A percentile compares a stretch with the other conserved stretches of the same genome.
Conservation (phyloP, 2,888 invertebrate species). For the Eupithecia centaureata region DNA sequence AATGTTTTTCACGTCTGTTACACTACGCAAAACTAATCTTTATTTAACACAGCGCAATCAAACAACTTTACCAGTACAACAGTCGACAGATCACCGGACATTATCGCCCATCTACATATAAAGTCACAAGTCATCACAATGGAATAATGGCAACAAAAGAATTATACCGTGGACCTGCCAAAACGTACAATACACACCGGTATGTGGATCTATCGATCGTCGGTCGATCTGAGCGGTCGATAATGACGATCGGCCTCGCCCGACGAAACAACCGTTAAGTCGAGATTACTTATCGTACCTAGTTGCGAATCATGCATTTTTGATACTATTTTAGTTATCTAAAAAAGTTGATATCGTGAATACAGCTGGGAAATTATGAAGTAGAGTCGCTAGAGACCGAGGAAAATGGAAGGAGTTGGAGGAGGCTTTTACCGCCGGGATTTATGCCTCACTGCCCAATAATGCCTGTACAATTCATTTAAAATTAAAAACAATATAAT, state of each 20-base stretch:
- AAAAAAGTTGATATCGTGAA: no score
- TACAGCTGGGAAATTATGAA: no score
- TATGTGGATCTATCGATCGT: constrained; percentile 78
- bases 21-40: no score
- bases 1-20: no score
- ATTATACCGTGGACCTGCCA: constrained; percentile 76
- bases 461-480: no score
- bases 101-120: constrained; percentile 62
- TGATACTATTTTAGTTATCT: no score
- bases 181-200: constrained; percentile 69
- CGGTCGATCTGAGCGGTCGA: constrained; percentile 70
- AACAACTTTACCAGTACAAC: constrained; percentile 49
- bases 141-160: constrained; percentile 81
- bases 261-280: constrained; percentile 1
- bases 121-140: constrained; percentile 71
- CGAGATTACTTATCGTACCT: background rate
- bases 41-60: constrained; percentile 35
- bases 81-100: constrained; percentile 54
- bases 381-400: no score
- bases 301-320: background rate
- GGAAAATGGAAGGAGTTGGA: no score
- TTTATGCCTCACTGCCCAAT: no score
- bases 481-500: no score
- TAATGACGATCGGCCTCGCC: constrained; percentile 64
- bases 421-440: no score